These are phyloP conservation scores for Madoqua kirkii DNA, from an alignment of 2,113 vertebrate genomes.

Conservation along the genomic window DNA sequence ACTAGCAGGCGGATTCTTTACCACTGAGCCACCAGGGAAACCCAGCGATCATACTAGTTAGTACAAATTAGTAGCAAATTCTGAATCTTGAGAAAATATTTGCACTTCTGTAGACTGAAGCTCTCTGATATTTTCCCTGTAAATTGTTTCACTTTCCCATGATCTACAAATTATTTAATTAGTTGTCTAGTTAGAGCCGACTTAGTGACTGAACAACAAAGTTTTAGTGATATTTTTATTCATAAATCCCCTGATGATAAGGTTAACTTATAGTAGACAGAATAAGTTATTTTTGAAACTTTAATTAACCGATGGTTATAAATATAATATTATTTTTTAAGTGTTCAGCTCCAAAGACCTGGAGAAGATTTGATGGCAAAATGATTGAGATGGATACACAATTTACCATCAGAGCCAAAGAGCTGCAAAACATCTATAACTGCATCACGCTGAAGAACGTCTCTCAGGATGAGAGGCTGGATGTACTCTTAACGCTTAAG, in stretches of 20 bases:
- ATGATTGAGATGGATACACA: constrained; percentile 87
- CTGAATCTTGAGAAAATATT: neutral
- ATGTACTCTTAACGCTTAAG: constrained; percentile 85
- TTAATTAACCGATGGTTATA: constrained; percentile 26
- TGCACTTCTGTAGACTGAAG: neutral
- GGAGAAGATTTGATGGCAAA: constrained; percentile 83
- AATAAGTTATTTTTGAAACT: neutral
- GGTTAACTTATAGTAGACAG: neutral
- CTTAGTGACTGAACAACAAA: neutral
- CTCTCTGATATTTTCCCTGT: neutral
- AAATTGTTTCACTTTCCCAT: neutral
- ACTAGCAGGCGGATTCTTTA: neutral
- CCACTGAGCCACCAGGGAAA: neutral
- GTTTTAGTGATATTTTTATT: constrained; percentile 33
- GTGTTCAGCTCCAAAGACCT: constrained; percentile 87
- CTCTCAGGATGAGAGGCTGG: constrained; percentile 82
- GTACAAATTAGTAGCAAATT: neutral
- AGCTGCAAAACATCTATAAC: constrained; percentile 87
- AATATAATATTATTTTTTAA: constrained; percentile 75
- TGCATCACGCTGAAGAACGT: constrained; percentile 74
- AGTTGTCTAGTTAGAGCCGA: neutral
- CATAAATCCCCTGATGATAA: neutral
- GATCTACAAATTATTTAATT: neutral
- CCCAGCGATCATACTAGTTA: neutral
- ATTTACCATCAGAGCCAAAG: constrained; percentile 85